These are phyloP conservation scores for Zaprionus taronus DNA, from an alignment of 1,140 invertebrate species.

Conservation along the genomic window DNA sequence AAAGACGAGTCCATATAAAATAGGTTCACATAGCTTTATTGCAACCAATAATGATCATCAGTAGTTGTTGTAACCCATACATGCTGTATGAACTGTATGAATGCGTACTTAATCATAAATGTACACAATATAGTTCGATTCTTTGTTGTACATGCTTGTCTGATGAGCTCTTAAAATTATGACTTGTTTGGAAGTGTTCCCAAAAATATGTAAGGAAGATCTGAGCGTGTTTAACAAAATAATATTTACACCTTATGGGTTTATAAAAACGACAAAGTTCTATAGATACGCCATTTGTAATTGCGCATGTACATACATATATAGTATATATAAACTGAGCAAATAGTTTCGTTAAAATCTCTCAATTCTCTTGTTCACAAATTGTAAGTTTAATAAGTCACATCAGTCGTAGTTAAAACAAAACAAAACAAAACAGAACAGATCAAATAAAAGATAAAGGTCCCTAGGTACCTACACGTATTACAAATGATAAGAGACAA, in stretches of 20 bases:
- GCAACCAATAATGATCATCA: conserved; percentile 72
- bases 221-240: background rate
- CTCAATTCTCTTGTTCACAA: conserved; percentile 19
- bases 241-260: conserved; percentile 42
- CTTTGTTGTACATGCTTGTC: conserved; percentile 7
- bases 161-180: conserved; percentile 33
- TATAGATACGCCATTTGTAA: conserved; percentile 11
- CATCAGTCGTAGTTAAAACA: conserved; percentile 30
- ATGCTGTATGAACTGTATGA: conserved; percentile 46
- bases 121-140: conserved; percentile 31
- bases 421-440: conserved; percentile 16
- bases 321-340: background rate
- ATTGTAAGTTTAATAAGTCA: conserved; percentile 29
- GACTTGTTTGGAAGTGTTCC: conserved; percentile 1
- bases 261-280: conserved; percentile 15
- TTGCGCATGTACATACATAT: conserved; percentile 9
- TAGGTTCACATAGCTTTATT: conserved; percentile 69
- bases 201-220: conserved; percentile 5
- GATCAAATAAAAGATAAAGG: background rate
- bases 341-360: conserved; percentile 11
- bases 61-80: conserved; percentile 46
- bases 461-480: conserved; percentile 20
- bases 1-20: conserved; percentile 1
- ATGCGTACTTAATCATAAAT: conserved; percentile 54
- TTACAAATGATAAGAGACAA: conserved; percentile 22